A percentile compares a stretch with the other conserved stretches of the same genome.
phyloP scores from a whole-genome alignment of 2,113 vertebrate genomes.

The Rallus limicola region DNA sequence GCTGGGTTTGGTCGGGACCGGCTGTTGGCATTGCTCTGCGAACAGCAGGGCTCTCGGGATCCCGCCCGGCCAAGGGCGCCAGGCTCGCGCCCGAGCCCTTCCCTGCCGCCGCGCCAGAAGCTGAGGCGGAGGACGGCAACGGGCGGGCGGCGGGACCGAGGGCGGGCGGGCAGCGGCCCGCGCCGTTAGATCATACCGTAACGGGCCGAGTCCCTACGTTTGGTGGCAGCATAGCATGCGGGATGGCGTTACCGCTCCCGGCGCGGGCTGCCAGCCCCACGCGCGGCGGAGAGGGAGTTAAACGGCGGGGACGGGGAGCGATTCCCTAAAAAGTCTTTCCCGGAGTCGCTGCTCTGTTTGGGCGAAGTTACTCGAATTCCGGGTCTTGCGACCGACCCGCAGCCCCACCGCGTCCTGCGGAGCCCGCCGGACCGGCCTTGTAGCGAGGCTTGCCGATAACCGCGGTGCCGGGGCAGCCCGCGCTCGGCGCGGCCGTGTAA shows the following conservation, averaged over 20 bases:
- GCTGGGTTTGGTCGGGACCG: neutral
- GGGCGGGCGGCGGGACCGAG: neutral
- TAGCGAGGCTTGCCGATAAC: neutral
- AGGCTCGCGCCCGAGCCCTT: neutral
- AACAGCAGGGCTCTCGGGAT: neutral
- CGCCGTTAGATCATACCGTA: neutral
- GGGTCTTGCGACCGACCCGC: neutral
- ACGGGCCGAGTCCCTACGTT: slow-evolving; percentile 36
- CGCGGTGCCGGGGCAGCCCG: neutral
- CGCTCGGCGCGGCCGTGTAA: neutral
- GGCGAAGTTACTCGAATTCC: slow-evolving; percentile 26
- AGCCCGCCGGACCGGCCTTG: neutral
- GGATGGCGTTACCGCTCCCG: neutral
- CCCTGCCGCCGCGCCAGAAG: neutral
- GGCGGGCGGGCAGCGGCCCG: neutral
- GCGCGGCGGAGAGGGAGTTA: slow-evolving; percentile 15
- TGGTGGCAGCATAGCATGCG: slow-evolving; percentile 65
- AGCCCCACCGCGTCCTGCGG: neutral
- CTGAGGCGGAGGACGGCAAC: too few relatives aligned
- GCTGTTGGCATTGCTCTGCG: slow-evolving; percentile 8
- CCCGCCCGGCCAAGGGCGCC: neutral
- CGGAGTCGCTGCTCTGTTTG: neutral
- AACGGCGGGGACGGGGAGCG: neutral
- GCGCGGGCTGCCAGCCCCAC: neutral
- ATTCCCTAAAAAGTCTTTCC: slow-evolving; percentile 38